Base-by-base conservation (phyloP, 2,797 vertebrate genomes). In the Monodelphis domestica region DNA sequence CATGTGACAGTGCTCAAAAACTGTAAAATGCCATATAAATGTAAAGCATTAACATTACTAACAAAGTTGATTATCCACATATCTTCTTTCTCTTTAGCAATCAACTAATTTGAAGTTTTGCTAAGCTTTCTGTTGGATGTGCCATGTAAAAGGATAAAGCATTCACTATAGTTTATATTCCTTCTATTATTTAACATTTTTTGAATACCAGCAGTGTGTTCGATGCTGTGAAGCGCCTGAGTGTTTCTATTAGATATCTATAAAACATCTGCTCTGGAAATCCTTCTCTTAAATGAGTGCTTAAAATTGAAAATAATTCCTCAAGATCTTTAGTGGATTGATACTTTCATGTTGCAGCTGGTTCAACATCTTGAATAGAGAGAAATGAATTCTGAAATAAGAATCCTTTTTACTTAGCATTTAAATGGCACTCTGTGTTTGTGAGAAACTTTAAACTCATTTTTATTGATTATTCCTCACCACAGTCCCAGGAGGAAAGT, bases 301-400 rank as follows among this genome's bases (percentile, higher is more conserved):
- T 96, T 59, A 93, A 92, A 90, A 87, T 1, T 50, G 3, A 52
- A 89, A 54, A 56, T 92, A 88, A 89, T 94, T 94, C 89, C 54
- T 45, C 55, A 78, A 94, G 51, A 24, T 88, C 53, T 97, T 95
- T 24, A 91, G 50, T 0, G 4, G 33, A 53, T 50, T 90, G 90
- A 87, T 3, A 1, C 12, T 94, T 95, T 92, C 7, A 51, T 63
- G 90, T 30, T 94, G 45, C 3, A 95, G 90, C 78, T 94, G 90
- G 54, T 57, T 91, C 12, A 53, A 12, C 4, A 91, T 0, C 52
- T 54, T 33, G 90, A 88, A 92, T 2, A 89, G 30, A 89, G 53
- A 93, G 92, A 95, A 97, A 96, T 91, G 91, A 96, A 95, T 88
- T 53, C 6, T 52, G 94, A 93, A 96, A 21, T 50, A 95, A 84